A percentile compares a stretch with the other conserved stretches of the same genome.
Evolutionary conservation across 2,888 invertebrate species (phyloP).

Genomic region (Pseudococcus longispinus): DNA sequence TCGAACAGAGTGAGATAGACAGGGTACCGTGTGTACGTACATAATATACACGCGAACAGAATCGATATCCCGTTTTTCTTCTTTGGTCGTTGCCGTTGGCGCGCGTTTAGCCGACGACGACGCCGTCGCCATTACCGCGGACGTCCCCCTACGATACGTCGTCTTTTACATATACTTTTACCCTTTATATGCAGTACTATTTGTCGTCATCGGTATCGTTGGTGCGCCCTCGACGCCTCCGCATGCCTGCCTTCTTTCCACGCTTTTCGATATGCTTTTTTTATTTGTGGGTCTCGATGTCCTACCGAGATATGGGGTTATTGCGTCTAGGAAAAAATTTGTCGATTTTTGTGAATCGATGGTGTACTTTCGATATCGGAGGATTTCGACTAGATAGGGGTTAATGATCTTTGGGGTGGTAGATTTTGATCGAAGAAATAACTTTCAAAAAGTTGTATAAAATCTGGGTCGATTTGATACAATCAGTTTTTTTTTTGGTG

Average conservation of each 20-base stretch:
- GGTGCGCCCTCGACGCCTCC: no score
- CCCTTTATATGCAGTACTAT: neutral
- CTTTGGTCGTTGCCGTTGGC: slow-evolving; percentile 10
- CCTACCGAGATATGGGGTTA: neutral
- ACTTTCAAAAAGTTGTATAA: no score
- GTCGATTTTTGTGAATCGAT: neutral
- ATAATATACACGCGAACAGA: slow-evolving; percentile 7
- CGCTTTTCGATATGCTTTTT: neutral
- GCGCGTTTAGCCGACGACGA: slow-evolving; percentile 2
- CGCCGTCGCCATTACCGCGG: neutral
- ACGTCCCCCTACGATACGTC: neutral
- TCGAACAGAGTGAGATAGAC: no score
- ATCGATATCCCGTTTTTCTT: slow-evolving; percentile 47
- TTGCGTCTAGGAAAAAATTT: neutral
- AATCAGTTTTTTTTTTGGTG: neutral
- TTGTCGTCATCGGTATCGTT: neutral
- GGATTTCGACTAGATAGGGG: neutral
- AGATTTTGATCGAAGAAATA: neutral
- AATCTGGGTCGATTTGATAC: neutral
- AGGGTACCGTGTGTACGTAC: neutral
- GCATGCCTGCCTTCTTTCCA: neutral
- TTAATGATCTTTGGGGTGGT: neutral
- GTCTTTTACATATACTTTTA: neutral
- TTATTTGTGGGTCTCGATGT: neutral
- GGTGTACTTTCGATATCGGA: neutral